A percentile compares a stretch with the other conserved stretches of the same genome.
phyloP scores from a whole-genome alignment of 2,113 vertebrate species.

The Tichodroma muraria region DNA sequence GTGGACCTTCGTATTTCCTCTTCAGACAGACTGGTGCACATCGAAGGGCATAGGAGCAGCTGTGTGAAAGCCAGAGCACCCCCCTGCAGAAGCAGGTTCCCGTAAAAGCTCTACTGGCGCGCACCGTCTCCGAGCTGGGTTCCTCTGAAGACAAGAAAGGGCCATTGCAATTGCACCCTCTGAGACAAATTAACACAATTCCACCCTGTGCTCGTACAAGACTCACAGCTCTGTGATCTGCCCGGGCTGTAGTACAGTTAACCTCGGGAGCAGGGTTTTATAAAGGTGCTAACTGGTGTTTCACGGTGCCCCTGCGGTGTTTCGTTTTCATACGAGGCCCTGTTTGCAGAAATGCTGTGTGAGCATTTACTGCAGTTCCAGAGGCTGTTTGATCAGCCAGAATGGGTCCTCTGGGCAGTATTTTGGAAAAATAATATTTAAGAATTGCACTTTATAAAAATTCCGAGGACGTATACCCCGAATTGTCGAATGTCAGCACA shows the following conservation, averaged over 20 bases:
- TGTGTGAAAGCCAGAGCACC: background rate
- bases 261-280: slow-evolving; percentile 40
- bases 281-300: slow-evolving; percentile 55
- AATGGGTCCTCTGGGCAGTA: slow-evolving; percentile 27
- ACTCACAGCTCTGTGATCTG: slow-evolving; percentile 28
- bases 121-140: background rate
- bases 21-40: background rate
- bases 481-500: background rate
- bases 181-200: slow-evolving; percentile 45
- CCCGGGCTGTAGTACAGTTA: slow-evolving; percentile 38
- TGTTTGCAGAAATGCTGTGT: slow-evolving; percentile 39
- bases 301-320: slow-evolving; percentile 22
- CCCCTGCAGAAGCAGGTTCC: background rate
- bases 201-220: background rate
- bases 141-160: slow-evolving; percentile 13
- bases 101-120: background rate
- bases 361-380: slow-evolving; percentile 34
- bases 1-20: background rate
- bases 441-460: slow-evolving; percentile 48
- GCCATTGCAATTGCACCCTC: background rate
- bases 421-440: slow-evolving; percentile 49
- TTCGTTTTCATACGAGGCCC: slow-evolving; percentile 11
- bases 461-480: background rate
- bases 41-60: background rate
- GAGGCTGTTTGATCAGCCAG: slow-evolving; percentile 34